phyloP scores from a whole-genome alignment of 2,888 invertebrate species.

The Machimus rusticus region DNA sequence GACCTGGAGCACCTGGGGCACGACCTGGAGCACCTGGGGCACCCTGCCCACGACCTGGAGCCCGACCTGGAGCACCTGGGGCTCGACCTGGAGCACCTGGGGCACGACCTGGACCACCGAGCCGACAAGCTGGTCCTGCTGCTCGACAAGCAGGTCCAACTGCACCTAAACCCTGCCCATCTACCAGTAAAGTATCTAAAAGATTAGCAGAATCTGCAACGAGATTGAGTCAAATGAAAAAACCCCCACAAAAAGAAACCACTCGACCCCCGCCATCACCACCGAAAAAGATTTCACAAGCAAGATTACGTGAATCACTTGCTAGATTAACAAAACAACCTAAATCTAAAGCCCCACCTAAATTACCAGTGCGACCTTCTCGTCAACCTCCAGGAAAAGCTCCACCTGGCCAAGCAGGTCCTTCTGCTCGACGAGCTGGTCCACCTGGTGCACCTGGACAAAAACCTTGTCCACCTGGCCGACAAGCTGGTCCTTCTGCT shows the following conservation, averaged over 20 bases:
- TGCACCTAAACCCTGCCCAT: neutral
- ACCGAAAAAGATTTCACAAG: neutral
- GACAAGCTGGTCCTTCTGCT: neutral
- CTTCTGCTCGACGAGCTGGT: neutral
- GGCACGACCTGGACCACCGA: neutral
- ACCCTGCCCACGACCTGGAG: neutral
- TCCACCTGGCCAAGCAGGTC: neutral
- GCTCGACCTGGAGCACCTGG: neutral
- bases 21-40: neutral
- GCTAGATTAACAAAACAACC: neutral
- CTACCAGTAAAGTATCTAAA: neutral
- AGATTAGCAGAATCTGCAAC: neutral
- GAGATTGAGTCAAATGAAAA: neutral
- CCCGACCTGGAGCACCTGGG: neutral
- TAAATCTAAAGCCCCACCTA: neutral
- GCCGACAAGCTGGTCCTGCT: neutral
- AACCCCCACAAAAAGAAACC: neutral
- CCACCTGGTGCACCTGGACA: neutral
- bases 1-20: neutral
- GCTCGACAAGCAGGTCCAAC: neutral
- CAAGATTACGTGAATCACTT: neutral
- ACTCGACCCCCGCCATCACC: neutral
- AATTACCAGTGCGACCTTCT: neutral
- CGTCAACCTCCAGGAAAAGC: neutral
- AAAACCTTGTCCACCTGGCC: neutral